Conservation (phyloP, 2,888 invertebrate genomes). For the Sesia apiformis region DNA sequence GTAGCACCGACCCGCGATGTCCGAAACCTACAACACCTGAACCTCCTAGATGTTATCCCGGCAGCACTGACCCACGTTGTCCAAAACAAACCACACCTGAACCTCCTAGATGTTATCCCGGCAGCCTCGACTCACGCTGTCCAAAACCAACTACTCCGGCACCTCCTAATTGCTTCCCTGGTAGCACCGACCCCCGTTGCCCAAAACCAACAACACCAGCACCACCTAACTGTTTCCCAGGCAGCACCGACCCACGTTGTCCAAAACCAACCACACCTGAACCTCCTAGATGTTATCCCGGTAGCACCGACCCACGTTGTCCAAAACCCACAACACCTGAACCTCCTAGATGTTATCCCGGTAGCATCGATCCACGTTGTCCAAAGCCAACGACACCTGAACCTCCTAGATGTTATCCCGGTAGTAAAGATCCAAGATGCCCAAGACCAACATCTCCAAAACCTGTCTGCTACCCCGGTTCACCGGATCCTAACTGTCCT, state of each 20-base stretch:
- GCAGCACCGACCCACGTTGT: conserved; percentile 17
- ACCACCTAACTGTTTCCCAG: conserved; percentile 27
- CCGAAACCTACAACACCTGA: conserved; percentile 21
- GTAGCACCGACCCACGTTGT: conserved; percentile 23
- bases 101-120: conserved; percentile 17
- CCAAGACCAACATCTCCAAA: too few species aligned
- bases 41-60: conserved; percentile 14
- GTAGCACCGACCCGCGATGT: conserved; percentile 24
- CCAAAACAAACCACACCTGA: conserved; percentile 24
- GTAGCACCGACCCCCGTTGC: conserved; percentile 16
- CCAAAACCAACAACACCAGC: conserved; percentile 18
- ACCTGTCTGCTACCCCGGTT: conserved; percentile 35
- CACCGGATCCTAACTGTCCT: conserved; percentile 24
- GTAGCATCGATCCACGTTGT: conserved; percentile 11
- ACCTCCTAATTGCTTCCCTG: conserved; percentile 20
- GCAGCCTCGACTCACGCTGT: conserved; percentile 18
- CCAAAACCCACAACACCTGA: conserved; percentile 19
- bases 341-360: conserved; percentile 20
- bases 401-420: too few species aligned
- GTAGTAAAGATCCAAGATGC: too few species aligned
- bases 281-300: conserved; percentile 27
- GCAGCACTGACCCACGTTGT: conserved; percentile 27
- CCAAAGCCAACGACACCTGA: conserved; percentile 18
- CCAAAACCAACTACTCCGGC: conserved; percentile 21
- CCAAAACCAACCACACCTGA: conserved; percentile 19